Conservation (phyloP, 2,888 invertebrate species). For the Linnaemya vulpina region DNA sequence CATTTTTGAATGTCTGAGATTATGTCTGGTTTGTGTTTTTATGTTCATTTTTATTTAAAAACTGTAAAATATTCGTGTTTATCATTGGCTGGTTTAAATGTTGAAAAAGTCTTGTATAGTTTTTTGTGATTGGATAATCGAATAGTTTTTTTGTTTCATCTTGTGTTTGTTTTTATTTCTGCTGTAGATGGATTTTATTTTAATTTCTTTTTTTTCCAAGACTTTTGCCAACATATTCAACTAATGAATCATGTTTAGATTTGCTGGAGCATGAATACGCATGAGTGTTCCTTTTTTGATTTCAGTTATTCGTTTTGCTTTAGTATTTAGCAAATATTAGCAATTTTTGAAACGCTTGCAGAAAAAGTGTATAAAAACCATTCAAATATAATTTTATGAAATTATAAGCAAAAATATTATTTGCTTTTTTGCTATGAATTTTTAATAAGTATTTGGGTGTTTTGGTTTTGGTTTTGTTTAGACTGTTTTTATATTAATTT, state of each 20-base stretch:
- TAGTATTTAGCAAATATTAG: not conserved
- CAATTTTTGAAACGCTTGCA: slow-evolving; percentile 5
- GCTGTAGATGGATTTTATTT: not conserved
- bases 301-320: no score
- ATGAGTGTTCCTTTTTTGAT: not conserved
- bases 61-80: slow-evolving; percentile 71
- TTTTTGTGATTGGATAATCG: slow-evolving; percentile 73
- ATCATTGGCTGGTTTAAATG: slow-evolving; percentile 71
- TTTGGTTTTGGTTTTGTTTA: not conserved
- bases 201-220: not conserved
- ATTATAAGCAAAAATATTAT: slow-evolving; percentile 43
- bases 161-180: not conserved
- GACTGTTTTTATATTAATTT: not conserved
- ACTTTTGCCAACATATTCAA: slow-evolving; percentile 63
- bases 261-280: slow-evolving; percentile 33
- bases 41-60: slow-evolving; percentile 58
- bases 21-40: slow-evolving; percentile 78
- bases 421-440: not conserved
- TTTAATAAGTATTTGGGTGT: slow-evolving; percentile 7
- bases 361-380: slow-evolving; percentile 58
- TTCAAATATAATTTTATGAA: slow-evolving; percentile 57
- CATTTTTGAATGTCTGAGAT: slow-evolving; percentile 80
- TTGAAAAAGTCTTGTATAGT: slow-evolving; percentile 75
- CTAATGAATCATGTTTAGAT: slow-evolving; percentile 66
- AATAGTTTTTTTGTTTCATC: slow-evolving; percentile 46